Evolutionary conservation across 2,113 vertebrate genomes (phyloP), one percentile per base, ranked within the genome.

Genomic region (Lepidothrix coronata): DNA sequence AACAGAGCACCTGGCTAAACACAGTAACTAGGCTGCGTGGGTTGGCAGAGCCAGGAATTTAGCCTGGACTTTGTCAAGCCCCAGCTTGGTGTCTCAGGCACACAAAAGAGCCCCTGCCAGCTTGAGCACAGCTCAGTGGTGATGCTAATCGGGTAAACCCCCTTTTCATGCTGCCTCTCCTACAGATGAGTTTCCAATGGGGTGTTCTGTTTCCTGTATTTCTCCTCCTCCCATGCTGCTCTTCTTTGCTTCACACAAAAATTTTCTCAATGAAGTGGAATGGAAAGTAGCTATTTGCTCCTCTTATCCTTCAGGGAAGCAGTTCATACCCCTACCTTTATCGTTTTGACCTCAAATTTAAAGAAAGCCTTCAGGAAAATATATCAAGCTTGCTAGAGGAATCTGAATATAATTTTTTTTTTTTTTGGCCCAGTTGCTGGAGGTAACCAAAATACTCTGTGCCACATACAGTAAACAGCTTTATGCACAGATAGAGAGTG

Each of bases 301-400:
- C 52, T 87, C 85, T 92, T 88, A 39, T 70, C 54, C 85, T 91
- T 91, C 49, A 58, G 89, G 70, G 71, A 89, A 82, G 43, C 54
- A 76, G 81, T 88, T 95, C 71, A 48, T 91, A 85, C 39, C 77
- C 54, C 62, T 75, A 79, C 74, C 77, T 91, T 95, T 88, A 91
- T 89, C 1, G 0, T 89, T 95, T 76, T 93, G 74, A 87, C 94
- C 74, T 94, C 37, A 33, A 12, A 78, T 92, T 78, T 33, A 20
- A 73, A 61, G 84, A 91, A 76, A 74, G 28, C 84, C 76, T 91
- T 23, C 15, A 91, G 89, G 54, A 80, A 87, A 89, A 67, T 54
- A 87, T 48, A 70, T 93, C 81, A 82, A 79, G 62, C 70, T 84
- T 81, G 76, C 72, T 83, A 44, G n/a, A 89, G 80, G 77, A 80